phyloP scores from a whole-genome alignment of 2,888 invertebrate genomes.

The Antheraea assamensis region DNA sequence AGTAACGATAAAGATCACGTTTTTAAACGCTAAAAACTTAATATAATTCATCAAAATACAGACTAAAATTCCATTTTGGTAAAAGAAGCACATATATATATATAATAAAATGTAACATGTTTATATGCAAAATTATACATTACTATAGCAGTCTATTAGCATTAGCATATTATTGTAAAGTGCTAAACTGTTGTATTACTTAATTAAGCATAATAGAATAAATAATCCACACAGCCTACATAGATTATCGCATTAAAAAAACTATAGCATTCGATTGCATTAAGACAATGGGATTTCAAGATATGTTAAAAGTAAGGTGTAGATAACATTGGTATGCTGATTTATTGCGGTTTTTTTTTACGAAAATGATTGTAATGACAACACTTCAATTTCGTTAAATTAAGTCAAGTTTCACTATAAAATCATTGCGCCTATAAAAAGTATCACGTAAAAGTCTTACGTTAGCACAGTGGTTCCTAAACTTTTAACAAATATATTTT shows the following conservation, averaged over 20 bases:
- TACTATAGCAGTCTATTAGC: background rate
- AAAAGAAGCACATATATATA: background rate
- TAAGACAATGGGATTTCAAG: no score
- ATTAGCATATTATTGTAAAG: background rate
- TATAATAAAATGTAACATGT: background rate
- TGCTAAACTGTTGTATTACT: background rate
- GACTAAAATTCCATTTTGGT: background rate
- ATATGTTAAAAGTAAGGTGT: no score
- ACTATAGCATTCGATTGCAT: no score
- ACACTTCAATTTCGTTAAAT: background rate
- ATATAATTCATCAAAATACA: background rate
- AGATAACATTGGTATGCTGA: no score
- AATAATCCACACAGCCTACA: background rate
- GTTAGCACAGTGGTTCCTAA: background rate
- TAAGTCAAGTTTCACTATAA: background rate
- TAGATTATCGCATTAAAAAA: background rate
- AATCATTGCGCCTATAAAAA: background rate
- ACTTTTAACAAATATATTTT: background rate
- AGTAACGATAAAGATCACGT: background rate
- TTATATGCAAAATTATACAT: background rate
- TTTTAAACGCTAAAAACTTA: background rate
- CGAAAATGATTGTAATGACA: background rate
- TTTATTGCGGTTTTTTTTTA: no score
- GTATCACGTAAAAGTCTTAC: background rate
- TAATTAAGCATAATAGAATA: background rate